phyloP scores from a whole-genome alignment of 2,888 invertebrate species.

The Stenotaenia linearis region DNA sequence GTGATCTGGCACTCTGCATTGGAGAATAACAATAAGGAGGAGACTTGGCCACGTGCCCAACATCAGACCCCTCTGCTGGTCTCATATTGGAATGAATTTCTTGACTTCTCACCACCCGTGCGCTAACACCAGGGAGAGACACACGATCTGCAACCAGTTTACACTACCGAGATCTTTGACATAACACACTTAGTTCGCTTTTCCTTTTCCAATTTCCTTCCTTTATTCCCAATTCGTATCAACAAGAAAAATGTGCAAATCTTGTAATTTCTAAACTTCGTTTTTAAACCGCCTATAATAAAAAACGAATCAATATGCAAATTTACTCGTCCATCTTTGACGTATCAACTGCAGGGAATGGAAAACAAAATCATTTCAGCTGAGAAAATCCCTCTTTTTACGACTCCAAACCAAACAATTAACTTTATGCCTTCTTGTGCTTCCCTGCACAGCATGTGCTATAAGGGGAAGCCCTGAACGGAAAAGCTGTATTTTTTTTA shows the following conservation, averaged over 20 bases:
- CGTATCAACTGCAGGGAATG: too few species aligned
- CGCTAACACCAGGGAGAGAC: neutral
- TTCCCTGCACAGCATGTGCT: too few species aligned
- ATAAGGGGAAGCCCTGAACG: too few species aligned
- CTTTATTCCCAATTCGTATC: neutral
- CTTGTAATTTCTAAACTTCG: too few species aligned
- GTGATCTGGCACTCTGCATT: neutral
- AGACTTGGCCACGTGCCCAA: constrained; percentile 12
- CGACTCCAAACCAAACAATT: too few species aligned
- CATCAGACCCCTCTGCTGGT: neutral
- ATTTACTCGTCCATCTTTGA: too few species aligned
- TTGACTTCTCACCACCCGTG: neutral
- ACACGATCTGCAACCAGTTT: neutral
- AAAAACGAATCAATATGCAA: too few species aligned
- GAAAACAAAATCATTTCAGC: too few species aligned
- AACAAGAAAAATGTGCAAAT: neutral
- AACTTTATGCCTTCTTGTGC: too few species aligned
- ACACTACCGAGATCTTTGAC: neutral
- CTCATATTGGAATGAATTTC: neutral
- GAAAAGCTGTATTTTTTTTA: too few species aligned
- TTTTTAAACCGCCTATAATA: too few species aligned
- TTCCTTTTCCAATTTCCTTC: neutral
- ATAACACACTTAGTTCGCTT: neutral
- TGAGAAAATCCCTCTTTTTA: too few species aligned
- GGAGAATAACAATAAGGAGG: constrained; percentile 18